These are phyloP conservation scores for Meta bourneti DNA, from an alignment of 2,888 invertebrate genomes.

Conservation along the genomic window DNA sequence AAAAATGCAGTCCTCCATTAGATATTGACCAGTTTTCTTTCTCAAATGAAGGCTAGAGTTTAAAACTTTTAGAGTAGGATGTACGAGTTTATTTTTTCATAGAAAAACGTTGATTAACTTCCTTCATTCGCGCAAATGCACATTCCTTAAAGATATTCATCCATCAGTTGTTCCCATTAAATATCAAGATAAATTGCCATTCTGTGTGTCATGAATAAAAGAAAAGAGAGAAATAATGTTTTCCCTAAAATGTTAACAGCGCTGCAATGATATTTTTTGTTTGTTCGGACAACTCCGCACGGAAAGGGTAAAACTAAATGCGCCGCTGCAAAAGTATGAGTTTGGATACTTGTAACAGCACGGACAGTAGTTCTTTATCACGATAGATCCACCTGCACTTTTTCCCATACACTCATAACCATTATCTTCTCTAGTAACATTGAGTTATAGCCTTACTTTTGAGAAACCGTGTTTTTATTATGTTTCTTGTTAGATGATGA, in stretches of 20 bases:
- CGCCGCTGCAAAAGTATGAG: background rate
- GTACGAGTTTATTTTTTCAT: background rate
- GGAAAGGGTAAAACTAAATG: background rate
- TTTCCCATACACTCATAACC: conserved; percentile 47
- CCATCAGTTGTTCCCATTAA: conserved; percentile 23
- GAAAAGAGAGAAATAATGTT: background rate
- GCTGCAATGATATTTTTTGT: background rate
- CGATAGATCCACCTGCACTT: conserved; percentile 42
- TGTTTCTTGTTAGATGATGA: background rate
- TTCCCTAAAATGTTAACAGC: background rate
- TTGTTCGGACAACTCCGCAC: background rate
- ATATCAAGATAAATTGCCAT: background rate
- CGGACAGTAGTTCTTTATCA: conserved; percentile 36
- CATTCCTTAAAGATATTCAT: background rate
- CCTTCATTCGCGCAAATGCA: background rate
- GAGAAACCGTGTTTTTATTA: conserved; percentile 18
- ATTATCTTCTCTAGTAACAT: conserved; percentile 45
- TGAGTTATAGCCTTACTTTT: conserved; percentile 37
- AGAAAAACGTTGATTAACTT: background rate
- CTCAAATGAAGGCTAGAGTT: background rate
- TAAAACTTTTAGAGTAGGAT: background rate
- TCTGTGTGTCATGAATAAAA: background rate
- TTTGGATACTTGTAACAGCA: conserved; percentile 30
- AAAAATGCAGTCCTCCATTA: too few relatives aligned
- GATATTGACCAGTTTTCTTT: too few relatives aligned